Conservation (phyloP, 2,113 vertebrate species). For the Pyrgilauda ruficollis region DNA sequence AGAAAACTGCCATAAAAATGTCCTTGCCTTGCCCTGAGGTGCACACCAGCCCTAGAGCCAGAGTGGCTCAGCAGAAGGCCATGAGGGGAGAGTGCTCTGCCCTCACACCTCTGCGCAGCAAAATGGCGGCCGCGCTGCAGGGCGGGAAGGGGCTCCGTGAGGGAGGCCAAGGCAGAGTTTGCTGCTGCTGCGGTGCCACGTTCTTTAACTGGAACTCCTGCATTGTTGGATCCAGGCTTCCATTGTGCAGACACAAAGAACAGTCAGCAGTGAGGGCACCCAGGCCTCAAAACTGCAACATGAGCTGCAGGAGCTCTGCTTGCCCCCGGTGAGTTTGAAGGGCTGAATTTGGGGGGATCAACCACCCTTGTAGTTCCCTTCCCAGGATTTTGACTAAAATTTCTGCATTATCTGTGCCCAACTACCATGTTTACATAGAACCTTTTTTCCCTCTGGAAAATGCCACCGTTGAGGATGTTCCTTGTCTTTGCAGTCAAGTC, state of each 20-base stretch:
- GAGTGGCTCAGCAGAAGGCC: background rate
- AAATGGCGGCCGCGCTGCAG: background rate
- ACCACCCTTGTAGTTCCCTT: background rate
- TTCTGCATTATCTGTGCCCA: background rate
- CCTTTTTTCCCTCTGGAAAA: background rate
- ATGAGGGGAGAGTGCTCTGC: accelerated
- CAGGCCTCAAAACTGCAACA: accelerated
- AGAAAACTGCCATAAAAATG: background rate
- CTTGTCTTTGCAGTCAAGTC: background rate
- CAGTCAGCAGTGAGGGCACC: background rate
- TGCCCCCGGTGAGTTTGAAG: background rate
- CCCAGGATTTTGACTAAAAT: background rate
- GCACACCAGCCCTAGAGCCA: background rate
- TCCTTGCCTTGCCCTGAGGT: background rate
- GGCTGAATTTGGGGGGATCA: background rate
- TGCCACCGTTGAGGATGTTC: background rate
- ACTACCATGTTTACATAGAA: background rate
- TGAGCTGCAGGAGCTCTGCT: background rate
- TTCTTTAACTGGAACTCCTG: background rate
- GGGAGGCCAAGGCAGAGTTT: background rate
- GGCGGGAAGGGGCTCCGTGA: accelerated
- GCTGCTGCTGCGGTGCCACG: background rate
- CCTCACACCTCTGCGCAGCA: background rate
- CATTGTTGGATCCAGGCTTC: background rate
- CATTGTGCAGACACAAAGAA: background rate